Evolutionary conservation across 2,888 invertebrate species (phyloP).

Genomic region (Phrixothrix hirtus): DNA sequence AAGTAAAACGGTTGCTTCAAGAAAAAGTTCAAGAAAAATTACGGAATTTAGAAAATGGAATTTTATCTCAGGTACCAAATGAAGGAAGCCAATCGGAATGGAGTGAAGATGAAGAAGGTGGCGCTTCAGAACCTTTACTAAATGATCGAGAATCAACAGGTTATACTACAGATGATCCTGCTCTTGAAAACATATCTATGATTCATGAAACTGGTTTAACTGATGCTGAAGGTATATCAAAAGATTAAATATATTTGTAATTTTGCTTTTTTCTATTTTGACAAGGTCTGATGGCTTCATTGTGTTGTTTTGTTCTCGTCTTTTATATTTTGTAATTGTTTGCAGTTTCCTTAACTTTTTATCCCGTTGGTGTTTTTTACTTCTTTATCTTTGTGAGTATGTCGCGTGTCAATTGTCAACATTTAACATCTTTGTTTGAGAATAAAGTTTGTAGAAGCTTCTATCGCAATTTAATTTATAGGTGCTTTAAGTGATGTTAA

Average conservation of each 20-base stretch:
- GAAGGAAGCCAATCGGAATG: conserved; percentile 81
- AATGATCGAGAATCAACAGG: conserved; percentile 70
- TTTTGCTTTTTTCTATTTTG: too few species aligned
- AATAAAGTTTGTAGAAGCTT: too few species aligned
- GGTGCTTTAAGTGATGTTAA: conserved; percentile 85
- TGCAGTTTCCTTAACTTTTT: too few species aligned
- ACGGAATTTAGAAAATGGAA: conserved; percentile 44
- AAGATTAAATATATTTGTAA: too few species aligned
- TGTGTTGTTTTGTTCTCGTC: too few species aligned
- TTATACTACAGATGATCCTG: conserved; percentile 87
- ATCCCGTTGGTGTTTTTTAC: too few species aligned
- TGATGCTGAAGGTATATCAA: conserved; percentile 72
- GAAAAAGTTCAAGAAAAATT: conserved; percentile 55
- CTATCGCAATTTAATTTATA: conserved; percentile 42
- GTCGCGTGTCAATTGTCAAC: too few species aligned
- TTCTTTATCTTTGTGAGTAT: too few species aligned
- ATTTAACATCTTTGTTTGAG: too few species aligned
- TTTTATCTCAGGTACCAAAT: conserved; percentile 43
- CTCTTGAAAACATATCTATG: conserved; percentile 82
- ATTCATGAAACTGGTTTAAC: conserved; percentile 84
- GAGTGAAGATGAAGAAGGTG: conserved; percentile 71
- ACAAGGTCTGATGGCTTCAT: too few species aligned
- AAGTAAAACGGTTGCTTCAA: conserved; percentile 58
- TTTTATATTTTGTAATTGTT: too few species aligned
- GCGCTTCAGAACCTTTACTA: conserved; percentile 63